Conservation (phyloP, 2,113 vertebrate genomes). For the Artemisiospiza belli region DNA sequence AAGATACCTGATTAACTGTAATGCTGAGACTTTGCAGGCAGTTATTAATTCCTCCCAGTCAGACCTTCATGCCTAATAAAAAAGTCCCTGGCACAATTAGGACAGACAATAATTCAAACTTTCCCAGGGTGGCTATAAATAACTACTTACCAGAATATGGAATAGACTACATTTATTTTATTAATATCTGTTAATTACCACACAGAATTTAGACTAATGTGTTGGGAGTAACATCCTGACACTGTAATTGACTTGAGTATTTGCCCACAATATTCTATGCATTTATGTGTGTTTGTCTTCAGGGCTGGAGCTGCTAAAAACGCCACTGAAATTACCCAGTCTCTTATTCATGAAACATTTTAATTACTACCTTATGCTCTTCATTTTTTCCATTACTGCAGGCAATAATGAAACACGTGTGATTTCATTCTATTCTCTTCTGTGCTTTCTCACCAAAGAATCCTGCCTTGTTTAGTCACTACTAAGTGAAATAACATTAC, state of each 20-base stretch:
- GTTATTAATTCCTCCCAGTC: constrained; percentile 14
- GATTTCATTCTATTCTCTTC: neutral
- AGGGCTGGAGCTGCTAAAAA: neutral
- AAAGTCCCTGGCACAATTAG: constrained; percentile 18
- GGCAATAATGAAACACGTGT: neutral
- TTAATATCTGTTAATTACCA: constrained; percentile 33
- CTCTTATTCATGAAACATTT: constrained; percentile 8
- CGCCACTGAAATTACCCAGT: neutral
- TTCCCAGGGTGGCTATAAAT: constrained; percentile 15
- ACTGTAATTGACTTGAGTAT: neutral
- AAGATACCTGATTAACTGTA: neutral
- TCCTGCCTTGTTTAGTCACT: neutral
- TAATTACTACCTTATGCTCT: neutral
- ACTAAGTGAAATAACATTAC: neutral
- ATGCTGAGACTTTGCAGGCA: neutral
- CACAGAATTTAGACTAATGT: constrained; percentile 10
- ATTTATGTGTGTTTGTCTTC: neutral
- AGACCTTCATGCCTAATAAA: constrained; percentile 24
- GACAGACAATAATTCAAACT: constrained; percentile 24
- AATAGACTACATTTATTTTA: constrained; percentile 13
- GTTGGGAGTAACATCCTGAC: neutral
- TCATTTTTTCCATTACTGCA: neutral
- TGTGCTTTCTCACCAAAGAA: neutral
- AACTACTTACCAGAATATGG: neutral
- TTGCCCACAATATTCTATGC: neutral